Evolutionary conservation across 2,888 invertebrate species (phyloP), one percentile per base, ranked within the genome.

Genomic region (Erebia palarica): DNA sequence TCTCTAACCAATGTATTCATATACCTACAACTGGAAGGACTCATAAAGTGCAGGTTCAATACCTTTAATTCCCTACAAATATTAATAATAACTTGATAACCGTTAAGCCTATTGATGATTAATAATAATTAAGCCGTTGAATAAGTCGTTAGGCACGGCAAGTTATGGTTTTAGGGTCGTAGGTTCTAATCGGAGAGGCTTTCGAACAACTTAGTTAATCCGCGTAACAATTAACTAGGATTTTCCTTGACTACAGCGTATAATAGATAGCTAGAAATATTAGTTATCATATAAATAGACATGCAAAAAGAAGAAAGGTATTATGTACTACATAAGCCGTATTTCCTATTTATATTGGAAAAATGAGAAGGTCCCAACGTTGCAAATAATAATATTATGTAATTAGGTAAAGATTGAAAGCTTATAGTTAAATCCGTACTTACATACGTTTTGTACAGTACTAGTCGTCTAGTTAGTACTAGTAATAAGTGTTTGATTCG

Each of bases 111-210:
- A 63, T 63, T 14, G 47, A 47, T 63, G 63, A 63, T 63, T 63
- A 47, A 63, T 63, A 63, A 63, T 49, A 18, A 63, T 49, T 47
- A 47, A 27, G 27, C 57, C 57, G 57, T 14, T 49, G 49, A 49
- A 49, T 21, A 18, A 63, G 21, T 63, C 21, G 49, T 58, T 58
- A 58, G 27, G 14, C 7, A 1, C 21, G 11, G 49, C 47, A 14
- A 63, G 18, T 63, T 63, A 63, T 63, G 47, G 63, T 63, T 44
- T 18, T 63, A 49, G 49, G 63, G 63, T 63, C 63, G 63, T 14
- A 14, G 21, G 63, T 63, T 18, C 49, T 49, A 63, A 21, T 21
- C 21, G 47, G 3, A 13, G 13, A 11, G 27, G 21, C 57, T 58
- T 58, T 58, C 21, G 14, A 27, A 58, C 57, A 58, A 27, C 57